Conservation (phyloP, 1,140 invertebrate genomes). For the Himalopsyche phryganea region DNA sequence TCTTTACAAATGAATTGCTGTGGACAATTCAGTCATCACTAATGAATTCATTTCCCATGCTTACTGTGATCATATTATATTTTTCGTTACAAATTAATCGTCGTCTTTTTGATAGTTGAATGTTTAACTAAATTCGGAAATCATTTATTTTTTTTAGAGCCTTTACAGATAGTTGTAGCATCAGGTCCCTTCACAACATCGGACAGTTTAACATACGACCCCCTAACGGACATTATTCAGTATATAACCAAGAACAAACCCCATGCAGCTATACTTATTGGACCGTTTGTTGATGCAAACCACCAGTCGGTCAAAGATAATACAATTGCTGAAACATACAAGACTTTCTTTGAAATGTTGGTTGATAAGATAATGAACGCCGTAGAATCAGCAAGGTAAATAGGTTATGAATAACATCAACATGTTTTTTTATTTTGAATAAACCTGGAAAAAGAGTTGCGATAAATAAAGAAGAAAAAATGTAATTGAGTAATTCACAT, state of each 20-base stretch:
- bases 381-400: conserved; percentile 22
- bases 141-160: conserved; percentile 43
- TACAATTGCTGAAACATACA: conserved; percentile 60
- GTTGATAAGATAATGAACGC: conserved; percentile 61
- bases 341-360: conserved; percentile 67
- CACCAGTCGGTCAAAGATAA: conserved; percentile 60
- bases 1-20: no score
- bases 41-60: no score
- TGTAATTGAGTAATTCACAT: no score
- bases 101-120: no score
- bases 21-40: no score
- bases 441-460: no score
- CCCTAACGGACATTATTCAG: conserved; percentile 72
- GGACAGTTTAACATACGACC: conserved; percentile 75
- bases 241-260: conserved; percentile 68
- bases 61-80: no score
- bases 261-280: conserved; percentile 75
- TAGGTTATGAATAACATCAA: no score
- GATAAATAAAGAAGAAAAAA: no score
- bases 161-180: conserved; percentile 69
- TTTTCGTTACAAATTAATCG: no score
- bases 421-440: no score
- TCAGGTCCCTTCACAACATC: conserved; percentile 78
- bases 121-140: no score
- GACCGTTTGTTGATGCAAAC: conserved; percentile 76